Evolutionary conservation across 2,888 invertebrate genomes (phyloP), one percentile per base, ranked within the genome.

Genomic region (Cephalotes varians): DNA sequence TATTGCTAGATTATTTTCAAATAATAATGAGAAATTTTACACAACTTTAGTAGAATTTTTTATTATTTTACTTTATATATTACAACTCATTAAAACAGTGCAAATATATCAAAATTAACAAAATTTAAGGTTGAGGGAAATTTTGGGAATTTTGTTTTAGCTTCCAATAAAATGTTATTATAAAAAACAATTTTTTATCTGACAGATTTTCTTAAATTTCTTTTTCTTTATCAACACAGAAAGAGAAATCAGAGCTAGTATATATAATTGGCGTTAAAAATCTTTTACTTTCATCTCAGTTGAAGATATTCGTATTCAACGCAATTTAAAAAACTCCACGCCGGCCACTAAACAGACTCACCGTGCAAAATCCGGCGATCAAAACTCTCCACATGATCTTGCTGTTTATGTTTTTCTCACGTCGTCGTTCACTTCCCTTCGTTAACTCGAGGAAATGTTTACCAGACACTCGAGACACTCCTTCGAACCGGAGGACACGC

Each of bases 341-440:
- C 44, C 37, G 10, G n/a, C 5, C 21, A 21, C 12, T 15, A 4
- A 40, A 49, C 25, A 15, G 51, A 92, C 93, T 87, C 87, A 94
- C 94, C 93, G 92, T 92, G 89, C 90, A 94, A 87, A 93, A 92
- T 86, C 92, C 92, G 34, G 92, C 91, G 76, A 94, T 89, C 81
- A 94, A 87, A 81, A 93, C 88, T 83, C 91, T 91, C 94, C 94
- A 93, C 94, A 94, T 93, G 86, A 84, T 90, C 86, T 81, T 72
- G 77, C 82, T 76, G 44, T 15, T 12, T 74, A 15, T 58, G 12
- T 12, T 25, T 69, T 28, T 62, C 77, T 65, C 47, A 65, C 79
- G 62, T 62, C 6, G 67, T 37, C 40, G 71, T 73, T 40, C 79
- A 49, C 80, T 58, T 58, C 28, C 56, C 28, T 34, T 62, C 64